These are phyloP conservation scores for Aplidium turbinatum DNA, from an alignment of 23 tunicate species.

Conservation along the genomic window DNA sequence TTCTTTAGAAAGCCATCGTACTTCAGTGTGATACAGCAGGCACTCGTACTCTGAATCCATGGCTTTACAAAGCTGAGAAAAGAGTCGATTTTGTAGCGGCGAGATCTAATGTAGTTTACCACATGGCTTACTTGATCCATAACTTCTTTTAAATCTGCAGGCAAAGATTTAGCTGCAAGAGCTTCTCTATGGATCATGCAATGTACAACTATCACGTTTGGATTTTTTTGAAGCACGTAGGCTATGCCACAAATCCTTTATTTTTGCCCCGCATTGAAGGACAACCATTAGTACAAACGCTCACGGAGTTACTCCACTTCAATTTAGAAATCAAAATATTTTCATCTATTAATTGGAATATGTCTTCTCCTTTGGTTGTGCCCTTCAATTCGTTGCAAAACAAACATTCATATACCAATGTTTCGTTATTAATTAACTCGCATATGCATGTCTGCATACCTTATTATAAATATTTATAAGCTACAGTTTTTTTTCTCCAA, in stretches of 20 bases:
- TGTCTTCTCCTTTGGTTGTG: constrained; percentile 56
- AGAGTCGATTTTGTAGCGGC: constrained; percentile 56
- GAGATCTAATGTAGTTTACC: constrained; percentile 50
- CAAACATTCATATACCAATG: constrained; percentile 49
- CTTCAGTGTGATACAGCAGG: constrained; percentile 47
- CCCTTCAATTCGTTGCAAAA: constrained; percentile 60
- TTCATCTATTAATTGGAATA: constrained; percentile 34
- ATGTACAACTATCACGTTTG: constrained; percentile 45
- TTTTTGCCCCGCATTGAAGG: constrained; percentile 50
- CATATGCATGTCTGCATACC: no score
- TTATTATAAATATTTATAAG: no score
- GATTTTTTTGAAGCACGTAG: constrained; percentile 32
- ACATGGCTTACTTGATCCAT: constrained; percentile 52
- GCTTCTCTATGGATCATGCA: no score
- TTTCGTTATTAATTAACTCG: constrained; percentile 45
- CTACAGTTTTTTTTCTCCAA: no score
- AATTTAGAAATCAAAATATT: constrained; percentile 48
- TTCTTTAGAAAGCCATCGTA: constrained; percentile 56
- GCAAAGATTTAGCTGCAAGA: constrained; percentile 47
- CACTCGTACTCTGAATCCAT: constrained; percentile 48
- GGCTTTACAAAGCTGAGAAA: constrained; percentile 51
- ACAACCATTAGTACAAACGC: constrained; percentile 55
- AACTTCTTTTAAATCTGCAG: constrained; percentile 36
- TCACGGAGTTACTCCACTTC: constrained; percentile 55
- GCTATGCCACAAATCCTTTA: constrained; percentile 40